Base-by-base conservation (phyloP, 2,797 vertebrate genomes). In the Lutjanus campechanus region DNA sequence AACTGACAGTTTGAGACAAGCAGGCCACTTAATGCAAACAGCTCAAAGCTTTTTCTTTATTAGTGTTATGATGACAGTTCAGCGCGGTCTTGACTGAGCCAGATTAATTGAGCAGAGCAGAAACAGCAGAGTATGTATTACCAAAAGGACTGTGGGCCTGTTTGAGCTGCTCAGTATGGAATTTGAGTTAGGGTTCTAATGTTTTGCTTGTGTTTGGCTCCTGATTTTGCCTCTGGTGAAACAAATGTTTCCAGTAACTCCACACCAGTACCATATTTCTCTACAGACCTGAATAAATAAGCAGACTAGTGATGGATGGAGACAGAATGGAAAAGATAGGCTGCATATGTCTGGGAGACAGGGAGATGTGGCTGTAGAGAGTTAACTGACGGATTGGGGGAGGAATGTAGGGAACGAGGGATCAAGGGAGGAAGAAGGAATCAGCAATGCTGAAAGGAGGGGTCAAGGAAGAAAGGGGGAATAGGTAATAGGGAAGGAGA, bases 11-110 rank as follows among this genome's bases (percentile, higher is more conserved):
- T 78, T 68, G 84, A 89, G 89, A 91, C 81, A 68, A 85, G 88
- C 85, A 13, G 74, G 83, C 79, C 88, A 91, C 90, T 93, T 90
- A 91, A 90, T 90, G 88, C 92, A 92, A 93, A 93, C 92, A 89
- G 92, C 92, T 92, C 88, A 77, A 51, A 91, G 92, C 85, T 82
- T 84, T 87, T 88, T 88, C 89, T 93, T 93, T 93, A 93, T 93
- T 93, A 92, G 86, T 73, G 71, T 82, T 88, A 66, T 87, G 90
- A 90, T 92, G 93, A 92, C 93, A 92, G 91, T 91, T 88, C 73
- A 72, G 77, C 13, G 0, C 41, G 1, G 91, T 92, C 84, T 83
- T 89, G 87, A 88, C 91, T 85, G 91, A 87, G 87, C 73, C 88
- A 85, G 90, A 91, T 93, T 93, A 94, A 93, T 91, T 88, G 91